phyloP scores from a whole-genome alignment of 2,113 vertebrate genomes.

The Cynocephalus volans region DNA sequence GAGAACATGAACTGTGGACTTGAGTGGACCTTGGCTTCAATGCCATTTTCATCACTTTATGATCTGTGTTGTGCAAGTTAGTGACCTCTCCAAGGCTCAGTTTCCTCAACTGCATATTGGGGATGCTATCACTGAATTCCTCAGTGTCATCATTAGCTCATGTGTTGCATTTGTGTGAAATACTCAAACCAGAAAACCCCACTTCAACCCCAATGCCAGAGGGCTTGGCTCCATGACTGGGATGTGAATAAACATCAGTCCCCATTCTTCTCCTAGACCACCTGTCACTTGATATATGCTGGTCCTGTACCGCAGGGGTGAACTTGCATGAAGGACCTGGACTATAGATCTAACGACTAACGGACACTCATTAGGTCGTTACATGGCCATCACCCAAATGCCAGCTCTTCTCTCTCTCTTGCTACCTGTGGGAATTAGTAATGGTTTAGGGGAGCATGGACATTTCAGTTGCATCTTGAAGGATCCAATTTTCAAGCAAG shows the following conservation, averaged over 20 bases:
- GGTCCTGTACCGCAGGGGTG: neutral
- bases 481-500: constrained; percentile 3
- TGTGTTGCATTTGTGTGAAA: neutral
- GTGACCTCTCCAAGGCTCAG: neutral
- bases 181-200: neutral
- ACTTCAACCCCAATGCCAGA: neutral
- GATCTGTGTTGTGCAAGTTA: neutral
- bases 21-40: neutral
- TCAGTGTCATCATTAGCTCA: fast-evolving
- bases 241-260: neutral
- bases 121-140: neutral
- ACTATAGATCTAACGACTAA: neutral
- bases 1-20: neutral
- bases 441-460: neutral
- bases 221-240: too few species aligned
- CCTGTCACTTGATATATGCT: neutral
- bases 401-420: neutral
- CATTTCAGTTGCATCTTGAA: neutral
- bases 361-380: neutral
- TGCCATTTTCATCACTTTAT: neutral
- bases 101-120: neutral
- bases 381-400: neutral
- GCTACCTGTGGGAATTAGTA: neutral
- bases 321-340: neutral
- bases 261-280: neutral